A percentile compares a stretch with the other conserved stretches of the same genome.
These are phyloP conservation scores for Tapirus terrestris DNA, from an alignment of 2,113 vertebrate genomes.

Conservation along the genomic window DNA sequence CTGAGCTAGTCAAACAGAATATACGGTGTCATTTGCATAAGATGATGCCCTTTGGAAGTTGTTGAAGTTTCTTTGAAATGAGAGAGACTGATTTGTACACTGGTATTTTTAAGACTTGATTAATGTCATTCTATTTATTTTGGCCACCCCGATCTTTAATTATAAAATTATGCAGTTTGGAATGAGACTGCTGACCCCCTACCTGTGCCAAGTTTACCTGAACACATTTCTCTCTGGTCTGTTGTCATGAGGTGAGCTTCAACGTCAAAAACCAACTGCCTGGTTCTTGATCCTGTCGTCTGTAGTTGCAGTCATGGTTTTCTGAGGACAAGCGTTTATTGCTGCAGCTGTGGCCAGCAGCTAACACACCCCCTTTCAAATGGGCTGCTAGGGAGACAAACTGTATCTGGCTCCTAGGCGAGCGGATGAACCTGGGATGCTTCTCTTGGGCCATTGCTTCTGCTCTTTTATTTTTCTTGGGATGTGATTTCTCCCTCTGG, in stretches of 20 bases:
- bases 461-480: background rate
- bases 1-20: conserved; percentile 46
- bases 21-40: background rate
- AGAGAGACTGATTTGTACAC: conserved; percentile 33
- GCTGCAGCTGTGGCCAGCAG: background rate
- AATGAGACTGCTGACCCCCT: background rate
- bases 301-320: background rate
- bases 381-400: background rate
- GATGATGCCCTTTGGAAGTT: conserved; percentile 44
- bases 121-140: conserved; percentile 66
- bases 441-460: background rate
- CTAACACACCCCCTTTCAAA: background rate
- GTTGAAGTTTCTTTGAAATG: conserved; percentile 39
- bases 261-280: conserved; percentile 8
- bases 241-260: conserved; percentile 23
- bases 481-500: background rate
- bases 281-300: background rate
- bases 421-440: background rate
- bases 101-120: conserved; percentile 56
- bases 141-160: conserved; percentile 62
- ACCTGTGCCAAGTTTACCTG: conserved; percentile 23
- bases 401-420: background rate
- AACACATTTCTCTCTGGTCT: conserved; percentile 16
- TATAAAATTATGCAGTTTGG: conserved; percentile 61
- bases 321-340: background rate